Evolutionary conservation across 2,797 vertebrate genomes (phyloP).

Genomic region (Acrossocheilus wenchowensis): DNA sequence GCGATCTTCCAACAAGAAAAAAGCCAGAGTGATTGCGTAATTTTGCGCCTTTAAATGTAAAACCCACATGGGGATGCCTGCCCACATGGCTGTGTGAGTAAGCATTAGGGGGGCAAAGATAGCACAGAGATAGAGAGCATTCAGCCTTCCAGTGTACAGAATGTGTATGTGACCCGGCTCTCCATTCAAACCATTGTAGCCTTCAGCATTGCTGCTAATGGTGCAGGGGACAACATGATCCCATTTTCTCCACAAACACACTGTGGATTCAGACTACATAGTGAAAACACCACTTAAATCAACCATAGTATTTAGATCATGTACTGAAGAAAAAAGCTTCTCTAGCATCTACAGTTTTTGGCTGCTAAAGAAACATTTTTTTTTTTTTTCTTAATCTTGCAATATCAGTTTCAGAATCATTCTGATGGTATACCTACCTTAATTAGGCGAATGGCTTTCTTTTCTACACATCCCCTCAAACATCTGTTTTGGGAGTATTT

Average conservation of each 20-base stretch:
- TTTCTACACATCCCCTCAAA: neutral
- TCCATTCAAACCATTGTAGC: conserved; percentile 35
- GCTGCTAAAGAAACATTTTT: neutral
- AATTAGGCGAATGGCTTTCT: neutral
- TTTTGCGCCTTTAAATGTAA: conserved; percentile 27
- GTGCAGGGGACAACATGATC: neutral
- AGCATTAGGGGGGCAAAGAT: conserved; percentile 8
- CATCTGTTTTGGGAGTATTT: neutral
- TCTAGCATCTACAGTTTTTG: neutral
- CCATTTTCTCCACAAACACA: neutral
- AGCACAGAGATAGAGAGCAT: neutral
- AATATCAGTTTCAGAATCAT: neutral
- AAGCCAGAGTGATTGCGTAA: conserved; percentile 37
- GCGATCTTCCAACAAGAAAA: neutral
- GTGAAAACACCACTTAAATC: neutral
- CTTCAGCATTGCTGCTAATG: conserved; percentile 16
- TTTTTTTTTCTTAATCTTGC: neutral
- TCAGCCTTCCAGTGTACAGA: neutral
- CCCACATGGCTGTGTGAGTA: conserved; percentile 38
- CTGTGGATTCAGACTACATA: neutral
- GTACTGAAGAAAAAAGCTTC: neutral
- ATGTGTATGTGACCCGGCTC: conserved; percentile 1
- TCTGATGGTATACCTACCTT: neutral
- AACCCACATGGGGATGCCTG: conserved; percentile 26
- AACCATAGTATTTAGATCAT: neutral